These are phyloP conservation scores for Alfaro cultratus DNA, from an alignment of 2,797 vertebrate species.

Conservation along the genomic window DNA sequence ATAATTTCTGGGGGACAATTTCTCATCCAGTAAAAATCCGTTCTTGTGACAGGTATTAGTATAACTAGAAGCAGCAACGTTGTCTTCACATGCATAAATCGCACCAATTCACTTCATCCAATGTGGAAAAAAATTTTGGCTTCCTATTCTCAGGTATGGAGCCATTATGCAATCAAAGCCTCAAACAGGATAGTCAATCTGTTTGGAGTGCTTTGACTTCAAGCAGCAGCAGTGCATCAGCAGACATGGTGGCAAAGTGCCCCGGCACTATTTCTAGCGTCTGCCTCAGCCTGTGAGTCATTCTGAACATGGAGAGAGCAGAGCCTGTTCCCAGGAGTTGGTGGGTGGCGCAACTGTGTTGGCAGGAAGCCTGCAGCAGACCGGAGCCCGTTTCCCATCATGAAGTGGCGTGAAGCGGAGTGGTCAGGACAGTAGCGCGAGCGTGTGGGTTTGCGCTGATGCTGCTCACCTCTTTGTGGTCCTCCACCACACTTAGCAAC, in stretches of 20 bases:
- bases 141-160: slow-evolving; percentile 5
- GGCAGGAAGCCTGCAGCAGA: slow-evolving; percentile 58
- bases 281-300: slow-evolving; percentile 70
- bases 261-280: slow-evolving; percentile 67
- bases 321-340: slow-evolving; percentile 62
- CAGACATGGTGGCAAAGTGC: slow-evolving; percentile 58
- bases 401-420: slow-evolving; percentile 60
- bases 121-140: background rate
- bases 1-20: too few relatives aligned
- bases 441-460: slow-evolving; percentile 29
- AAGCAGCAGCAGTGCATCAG: slow-evolving; percentile 35
- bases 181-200: slow-evolving; percentile 27
- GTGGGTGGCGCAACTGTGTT: slow-evolving; percentile 76
- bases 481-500: slow-evolving; percentile 97
- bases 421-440: slow-evolving; percentile 6
- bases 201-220: slow-evolving; percentile 42
- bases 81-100: background rate
- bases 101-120: background rate
- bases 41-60: background rate
- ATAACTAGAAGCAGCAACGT: background rate
- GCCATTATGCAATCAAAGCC: slow-evolving; percentile 26
- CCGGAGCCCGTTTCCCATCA: slow-evolving; percentile 53
- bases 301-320: slow-evolving; percentile 67
- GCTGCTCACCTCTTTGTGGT: slow-evolving; percentile 95
- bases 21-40: too few relatives aligned